Percentiles rank a stretch among this genome's conserved stretches.
phyloP scores from a whole-genome alignment of 2,888 invertebrate species.

The Idaea dimidiata region DNA sequence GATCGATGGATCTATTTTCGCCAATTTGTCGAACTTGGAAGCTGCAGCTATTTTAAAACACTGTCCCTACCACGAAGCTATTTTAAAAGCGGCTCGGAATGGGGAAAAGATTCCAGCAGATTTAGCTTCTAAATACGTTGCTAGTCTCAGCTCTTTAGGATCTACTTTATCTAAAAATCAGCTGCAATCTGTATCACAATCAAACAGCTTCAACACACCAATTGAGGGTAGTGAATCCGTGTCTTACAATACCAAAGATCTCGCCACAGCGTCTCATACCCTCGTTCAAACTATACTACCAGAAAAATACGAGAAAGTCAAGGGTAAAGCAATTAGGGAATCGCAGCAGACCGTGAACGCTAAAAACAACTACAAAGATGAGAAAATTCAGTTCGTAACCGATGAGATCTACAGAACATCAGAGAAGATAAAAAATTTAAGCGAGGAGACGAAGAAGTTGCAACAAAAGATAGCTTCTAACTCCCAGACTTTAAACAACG shows the following conservation, averaged over 20 bases:
- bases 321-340: slow-evolving; percentile 58
- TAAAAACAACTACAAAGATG: slow-evolving; percentile 41
- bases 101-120: slow-evolving; percentile 73
- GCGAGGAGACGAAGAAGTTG: slow-evolving; percentile 62
- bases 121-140: slow-evolving; percentile 74
- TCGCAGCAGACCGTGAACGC: slow-evolving; percentile 38
- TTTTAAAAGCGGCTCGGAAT: slow-evolving; percentile 64
- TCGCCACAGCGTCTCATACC: slow-evolving; percentile 55
- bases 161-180: slow-evolving; percentile 68
- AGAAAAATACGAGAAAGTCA: slow-evolving; percentile 50
- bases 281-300: slow-evolving; percentile 52
- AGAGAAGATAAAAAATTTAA: slow-evolving; percentile 62
- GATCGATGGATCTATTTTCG: slow-evolving; percentile 62
- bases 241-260: slow-evolving; percentile 53
- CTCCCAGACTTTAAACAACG: slow-evolving; percentile 51
- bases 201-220: slow-evolving; percentile 48
- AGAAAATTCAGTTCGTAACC: slow-evolving; percentile 52
- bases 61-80: slow-evolving; percentile 76
- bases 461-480: slow-evolving; percentile 63
- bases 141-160: slow-evolving; percentile 76
- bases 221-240: slow-evolving; percentile 49
- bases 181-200: slow-evolving; percentile 23
- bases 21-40: slow-evolving; percentile 63
- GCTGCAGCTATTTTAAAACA: slow-evolving; percentile 75
- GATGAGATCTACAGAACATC: slow-evolving; percentile 69